Evolutionary conservation across 1,140 invertebrate species (phyloP), one percentile per base, ranked within the genome.

Genomic region (Wasmannia auropunctata): DNA sequence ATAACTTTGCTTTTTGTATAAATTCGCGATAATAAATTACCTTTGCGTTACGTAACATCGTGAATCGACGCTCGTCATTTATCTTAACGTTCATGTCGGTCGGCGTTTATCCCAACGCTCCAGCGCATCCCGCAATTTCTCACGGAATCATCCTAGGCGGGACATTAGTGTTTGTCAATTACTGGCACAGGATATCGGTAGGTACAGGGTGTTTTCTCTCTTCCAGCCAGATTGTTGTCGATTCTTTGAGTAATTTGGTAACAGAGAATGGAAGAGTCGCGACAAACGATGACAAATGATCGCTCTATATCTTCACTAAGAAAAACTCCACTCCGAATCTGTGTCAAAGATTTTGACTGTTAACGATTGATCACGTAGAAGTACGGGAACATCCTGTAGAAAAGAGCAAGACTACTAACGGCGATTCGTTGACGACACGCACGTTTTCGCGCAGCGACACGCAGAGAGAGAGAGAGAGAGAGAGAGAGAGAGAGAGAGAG

Each of bases 111-210:
- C 40, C 25, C 34, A 37, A 8, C 69, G 58, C 40, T 37, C 19
- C 31, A 16, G 19, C 58, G 46, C 58, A 49, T 51, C 60, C 60
- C 46, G 49, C 67, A 70, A 80, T 88, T 88, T 83, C 37, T 80
- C 70, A 69, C 56, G 46, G 25, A 34, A 80, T 89, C 85, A 43
- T 72, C n/a, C 51, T 56, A 67, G 28, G 2, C 43, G 40, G n/a
- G 31, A 25, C 86, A 90, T 90, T 90, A 90, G 81, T 90, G 85
- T 88, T 90, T 90, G 89, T 90, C 89, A 90, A 90, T 90, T 90
- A 90, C 43, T 31, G 31, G 56, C 63, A 22, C 11, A 34, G 31
- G 11, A 54, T 34, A 67, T 79, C 51, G 25, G 49, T 31, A 54
- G 22, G 43, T 49, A 56, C 54, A 70, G 40, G 28, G 40, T 28